Evolutionary conservation across 2,797 vertebrate genomes (phyloP).

Genomic region (Neosilurus hyrtlii): DNA sequence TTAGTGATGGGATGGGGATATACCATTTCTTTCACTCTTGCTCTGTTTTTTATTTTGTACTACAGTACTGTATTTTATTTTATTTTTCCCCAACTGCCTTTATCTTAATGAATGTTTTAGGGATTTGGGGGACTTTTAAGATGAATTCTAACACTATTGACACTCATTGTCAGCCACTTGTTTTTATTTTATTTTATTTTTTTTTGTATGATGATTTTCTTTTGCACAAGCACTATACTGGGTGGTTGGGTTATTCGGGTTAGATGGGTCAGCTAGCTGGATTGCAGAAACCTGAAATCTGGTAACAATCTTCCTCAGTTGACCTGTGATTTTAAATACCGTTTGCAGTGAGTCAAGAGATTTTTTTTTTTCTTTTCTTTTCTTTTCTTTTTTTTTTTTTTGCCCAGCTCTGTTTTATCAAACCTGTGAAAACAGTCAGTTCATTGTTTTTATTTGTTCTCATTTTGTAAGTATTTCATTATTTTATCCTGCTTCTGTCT

Average conservation of each 20-base stretch:
- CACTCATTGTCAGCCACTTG: slow-evolving; percentile 57
- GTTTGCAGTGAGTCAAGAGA: slow-evolving; percentile 57
- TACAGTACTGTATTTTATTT: slow-evolving; percentile 65
- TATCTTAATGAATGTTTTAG: slow-evolving; percentile 65
- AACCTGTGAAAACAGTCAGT: slow-evolving; percentile 71
- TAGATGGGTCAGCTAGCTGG: slow-evolving; percentile 48
- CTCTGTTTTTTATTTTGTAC: slow-evolving; percentile 57
- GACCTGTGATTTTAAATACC: slow-evolving; percentile 35
- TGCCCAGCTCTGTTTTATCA: slow-evolving; percentile 66
- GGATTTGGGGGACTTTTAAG: slow-evolving; percentile 56
- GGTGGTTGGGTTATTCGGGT: slow-evolving; percentile 53
- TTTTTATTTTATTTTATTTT: slow-evolving; percentile 52
- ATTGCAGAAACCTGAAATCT: slow-evolving; percentile 40
- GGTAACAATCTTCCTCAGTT: slow-evolving; percentile 35
- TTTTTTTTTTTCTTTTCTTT: slow-evolving; percentile 4
- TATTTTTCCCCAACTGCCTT: slow-evolving; percentile 39
- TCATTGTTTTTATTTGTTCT: slow-evolving; percentile 59
- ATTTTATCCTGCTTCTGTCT: slow-evolving; percentile 73
- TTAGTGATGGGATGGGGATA: slow-evolving; percentile 60
- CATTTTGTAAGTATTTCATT: slow-evolving; percentile 78
- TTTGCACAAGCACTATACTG: slow-evolving; percentile 74
- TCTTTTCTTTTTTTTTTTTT: slow-evolving; percentile 34
- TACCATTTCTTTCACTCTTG: slow-evolving; percentile 52
- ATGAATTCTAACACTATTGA: slow-evolving; percentile 65
- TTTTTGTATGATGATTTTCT: slow-evolving; percentile 52